Base-by-base conservation (phyloP, 2,797 vertebrate genomes). In the Basileuterus tristriatus region DNA sequence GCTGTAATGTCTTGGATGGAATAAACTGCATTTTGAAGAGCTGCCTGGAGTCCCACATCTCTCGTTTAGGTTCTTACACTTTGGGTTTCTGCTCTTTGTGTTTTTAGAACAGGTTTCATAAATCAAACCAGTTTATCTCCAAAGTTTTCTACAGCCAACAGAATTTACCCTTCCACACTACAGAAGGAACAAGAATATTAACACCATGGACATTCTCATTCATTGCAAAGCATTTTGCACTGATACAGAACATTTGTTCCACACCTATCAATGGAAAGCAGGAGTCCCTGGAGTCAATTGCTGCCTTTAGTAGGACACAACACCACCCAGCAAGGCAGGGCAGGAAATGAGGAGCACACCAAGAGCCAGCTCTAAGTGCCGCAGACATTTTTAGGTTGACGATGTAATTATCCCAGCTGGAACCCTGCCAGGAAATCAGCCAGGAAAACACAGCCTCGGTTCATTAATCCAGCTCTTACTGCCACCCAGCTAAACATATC, bases 401-500 rank as follows among this genome's bases (percentile, higher is more conserved):
- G 9, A 44, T 56, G 18, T 88, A 85, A 96, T 94, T 95, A 95
- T n/a, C 69, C 72, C 47, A 44, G 71, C 60, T 93, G 92, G 90
- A 94, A 81, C 37, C 59, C 46, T 36, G 76, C 93, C 94, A 93
- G 79, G 70, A 81, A 93, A 92, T 63, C 84, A 87, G 58, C 78
- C 41, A 64, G 83, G 59, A 88, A 91, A 95, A 91, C 77, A 87
- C 76, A 79, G 83, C 47, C 78, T 68, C 60, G 16, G 62, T 65
- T 96, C 91, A 85, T 83, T 93, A 92, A 92, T 80, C 58, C 78
- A 87, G 75, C 81, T 90, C 68, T 92, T 85, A 26, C 75, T 85
- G 92, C n/a, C 90, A 81, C 55, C 3, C 15, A 78, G 87, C 78
- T 89, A 87, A 94, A 90, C 34, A 19, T 56, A 74, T 62, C 83